Base-by-base conservation (phyloP, 2,888 invertebrate species). In the Cheilosia scutellata region DNA sequence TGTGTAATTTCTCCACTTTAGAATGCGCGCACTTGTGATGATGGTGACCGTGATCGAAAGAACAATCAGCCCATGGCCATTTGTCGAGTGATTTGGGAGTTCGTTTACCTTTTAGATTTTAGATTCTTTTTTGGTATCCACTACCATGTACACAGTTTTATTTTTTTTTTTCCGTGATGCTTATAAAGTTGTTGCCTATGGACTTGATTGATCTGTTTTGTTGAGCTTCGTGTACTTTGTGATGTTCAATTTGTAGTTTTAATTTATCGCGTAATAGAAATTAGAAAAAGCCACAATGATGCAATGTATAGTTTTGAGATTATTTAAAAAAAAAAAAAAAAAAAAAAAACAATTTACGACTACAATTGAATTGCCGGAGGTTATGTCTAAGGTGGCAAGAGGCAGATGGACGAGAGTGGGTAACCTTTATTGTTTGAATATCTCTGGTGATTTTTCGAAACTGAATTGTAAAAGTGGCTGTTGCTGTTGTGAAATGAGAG, bases 31-130 rank as follows among this genome's bases (percentile, higher is more conserved):
- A 37, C 37, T 37, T 37, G 37, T 11, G 4, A 11, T 55, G 31
- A 31, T 55, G 31, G n/a, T 55, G 55, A 55, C 55, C 55, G 55
- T 33, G 29, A 55, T 33, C 31, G 16, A 31, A 55, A 55, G 31
- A 55, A 31, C 55, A 60, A 60, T 20, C 40, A 25, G 27, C 27
- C 42, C 70, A 57, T 44, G 70, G 70, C 57, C 70, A 42, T 57
- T 70, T 47, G 70, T 70, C 29, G 55, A 57, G 57, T 33, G 20
- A 57, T 44, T 57, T 57, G 20, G 57, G 42, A 57, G 70, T 70
- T 70, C 70, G 55, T 70, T 70, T 57, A 57, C 70, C 70, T 70
- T 47, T 70, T 33, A 57, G 33, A 31, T 70, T 47, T 70, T 33
- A 57, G 33, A 31, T 33, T 63, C 29, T 16, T 47, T 47, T 42